Evolutionary conservation across 2,888 invertebrate species (phyloP).

Genomic region (Chesias legatella): DNA sequence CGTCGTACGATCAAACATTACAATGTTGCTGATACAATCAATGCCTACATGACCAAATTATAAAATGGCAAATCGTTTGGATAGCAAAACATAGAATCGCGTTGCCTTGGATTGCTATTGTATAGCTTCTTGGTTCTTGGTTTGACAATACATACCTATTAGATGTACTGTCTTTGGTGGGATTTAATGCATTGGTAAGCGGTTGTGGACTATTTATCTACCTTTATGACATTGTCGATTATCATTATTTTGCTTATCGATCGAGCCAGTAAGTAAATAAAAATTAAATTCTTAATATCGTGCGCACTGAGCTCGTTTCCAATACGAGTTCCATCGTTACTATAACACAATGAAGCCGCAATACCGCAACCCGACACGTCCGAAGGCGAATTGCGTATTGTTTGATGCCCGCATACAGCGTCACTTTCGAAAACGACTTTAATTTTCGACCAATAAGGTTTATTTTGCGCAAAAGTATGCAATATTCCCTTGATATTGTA

Average conservation of each 20-base stretch:
- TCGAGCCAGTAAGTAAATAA: slow-evolving; percentile 35
- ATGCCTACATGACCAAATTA: background rate
- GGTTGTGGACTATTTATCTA: no score
- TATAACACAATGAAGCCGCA: slow-evolving; percentile 79
- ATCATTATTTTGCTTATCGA: slow-evolving; percentile 33
- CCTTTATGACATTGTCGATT: slow-evolving; percentile 25
- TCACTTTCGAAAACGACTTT: slow-evolving; percentile 73
- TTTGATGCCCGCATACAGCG: slow-evolving; percentile 71
- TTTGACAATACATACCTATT: no score
- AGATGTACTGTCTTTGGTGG: no score
- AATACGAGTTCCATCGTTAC: slow-evolving; percentile 70
- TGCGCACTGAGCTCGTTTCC: slow-evolving; percentile 61
- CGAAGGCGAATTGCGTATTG: slow-evolving; percentile 81
- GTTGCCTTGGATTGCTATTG: no score
- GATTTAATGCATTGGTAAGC: no score
- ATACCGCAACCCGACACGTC: slow-evolving; percentile 78
- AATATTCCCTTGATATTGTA: slow-evolving; percentile 25
- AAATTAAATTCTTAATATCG: slow-evolving; percentile 58
- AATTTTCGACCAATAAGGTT: slow-evolving; percentile 69
- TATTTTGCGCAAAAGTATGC: slow-evolving; percentile 57
- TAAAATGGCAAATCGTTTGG: background rate
- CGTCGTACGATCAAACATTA: no score
- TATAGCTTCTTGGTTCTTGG: no score
- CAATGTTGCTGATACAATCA: no score
- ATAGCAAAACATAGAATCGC: no score